Evolutionary conservation across 2,888 invertebrate species (phyloP).

Genomic region (Drosophila rubida): DNA sequence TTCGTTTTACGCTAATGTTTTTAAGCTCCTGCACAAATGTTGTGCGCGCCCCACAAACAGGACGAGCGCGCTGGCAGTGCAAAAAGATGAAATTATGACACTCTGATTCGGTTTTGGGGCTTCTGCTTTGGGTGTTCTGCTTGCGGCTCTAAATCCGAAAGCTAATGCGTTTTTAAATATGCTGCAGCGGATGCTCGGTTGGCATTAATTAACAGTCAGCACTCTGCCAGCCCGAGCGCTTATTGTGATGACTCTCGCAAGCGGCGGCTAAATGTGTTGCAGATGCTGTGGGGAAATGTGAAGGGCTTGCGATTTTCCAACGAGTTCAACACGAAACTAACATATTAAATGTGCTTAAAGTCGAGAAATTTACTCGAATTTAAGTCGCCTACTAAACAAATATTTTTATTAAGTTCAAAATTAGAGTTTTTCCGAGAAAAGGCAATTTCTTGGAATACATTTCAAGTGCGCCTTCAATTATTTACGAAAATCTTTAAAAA

Average conservation of each 20-base stretch:
- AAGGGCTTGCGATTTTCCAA: background rate
- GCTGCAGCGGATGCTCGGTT: conserved; percentile 68
- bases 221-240: conserved; percentile 10
- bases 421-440: too few species aligned
- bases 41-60: conserved; percentile 16
- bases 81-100: conserved; percentile 46
- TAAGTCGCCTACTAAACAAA: too few species aligned
- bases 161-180: conserved; percentile 79
- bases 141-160: conserved; percentile 43
- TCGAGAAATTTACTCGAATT: background rate
- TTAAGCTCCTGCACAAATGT: conserved; percentile 44
- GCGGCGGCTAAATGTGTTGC: conserved; percentile 1
- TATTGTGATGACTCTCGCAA: conserved; percentile 28
- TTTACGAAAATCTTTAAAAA: background rate
- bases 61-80: background rate
- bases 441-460: background rate
- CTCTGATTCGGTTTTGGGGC: conserved; percentile 25
- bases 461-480: background rate
- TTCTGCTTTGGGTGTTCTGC: conserved; percentile 30
- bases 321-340: background rate
- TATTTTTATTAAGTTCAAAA: too few species aligned
- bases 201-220: conserved; percentile 71
- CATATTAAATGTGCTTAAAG: background rate
- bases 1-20: conserved; percentile 47
- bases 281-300: background rate